These are phyloP conservation scores for Scelioninae gen. 1 DNA, from an alignment of 2,888 invertebrate genomes.

Conservation along the genomic window DNA sequence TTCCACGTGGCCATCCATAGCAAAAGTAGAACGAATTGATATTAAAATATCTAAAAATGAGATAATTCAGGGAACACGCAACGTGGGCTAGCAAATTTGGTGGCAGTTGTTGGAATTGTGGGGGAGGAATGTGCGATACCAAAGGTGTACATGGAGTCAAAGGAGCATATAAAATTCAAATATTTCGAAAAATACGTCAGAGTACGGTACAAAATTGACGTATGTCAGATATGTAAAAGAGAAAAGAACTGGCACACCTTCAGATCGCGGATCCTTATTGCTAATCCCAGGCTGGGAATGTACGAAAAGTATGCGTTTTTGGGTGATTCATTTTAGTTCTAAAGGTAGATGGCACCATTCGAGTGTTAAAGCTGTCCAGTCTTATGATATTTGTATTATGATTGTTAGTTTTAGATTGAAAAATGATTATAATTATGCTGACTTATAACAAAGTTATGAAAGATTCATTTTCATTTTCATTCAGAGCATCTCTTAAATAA, in stretches of 20 bases:
- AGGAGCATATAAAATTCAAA: no score
- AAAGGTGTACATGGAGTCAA: no score
- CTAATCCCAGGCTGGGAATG: constrained; percentile 38
- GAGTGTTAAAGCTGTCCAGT: constrained; percentile 16
- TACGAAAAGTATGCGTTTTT: constrained; percentile 22
- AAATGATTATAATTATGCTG: constrained; percentile 12
- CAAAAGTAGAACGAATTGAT: constrained; percentile 63
- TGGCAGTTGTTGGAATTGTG: no score
- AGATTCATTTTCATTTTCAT: no score
- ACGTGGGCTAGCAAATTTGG: no score
- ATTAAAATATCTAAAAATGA: no score
- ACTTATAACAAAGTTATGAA: neutral
- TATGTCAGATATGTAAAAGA: constrained; percentile 51
- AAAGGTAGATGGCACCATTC: constrained; percentile 41
- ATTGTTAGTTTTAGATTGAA: constrained; percentile 19
- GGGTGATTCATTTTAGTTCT: neutral
- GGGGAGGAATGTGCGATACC: no score
- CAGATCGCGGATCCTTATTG: constrained; percentile 27
- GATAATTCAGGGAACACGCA: no score
- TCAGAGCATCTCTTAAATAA: no score
- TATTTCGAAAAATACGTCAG: no score
- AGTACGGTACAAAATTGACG: constrained; percentile 59
- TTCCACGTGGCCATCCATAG: constrained; percentile 45
- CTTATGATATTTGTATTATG: constrained; percentile 60
- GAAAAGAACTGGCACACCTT: constrained; percentile 36